Percentiles rank a stretch among this genome's conserved stretches.
phyloP scores from a whole-genome alignment of 2,888 invertebrate species.

The Cactoblastis cactorum region DNA sequence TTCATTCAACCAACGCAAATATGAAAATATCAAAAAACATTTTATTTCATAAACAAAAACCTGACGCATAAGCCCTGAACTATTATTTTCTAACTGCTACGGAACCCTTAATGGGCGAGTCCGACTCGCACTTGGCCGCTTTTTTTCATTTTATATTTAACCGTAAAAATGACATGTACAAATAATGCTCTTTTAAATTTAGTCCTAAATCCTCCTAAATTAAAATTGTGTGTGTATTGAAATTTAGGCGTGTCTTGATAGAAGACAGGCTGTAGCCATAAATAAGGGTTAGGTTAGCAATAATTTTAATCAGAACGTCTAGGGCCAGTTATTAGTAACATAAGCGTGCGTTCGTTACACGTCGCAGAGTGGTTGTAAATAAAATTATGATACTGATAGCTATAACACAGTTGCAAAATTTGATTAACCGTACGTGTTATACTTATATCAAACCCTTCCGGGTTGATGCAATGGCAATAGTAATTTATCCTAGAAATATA shows the following conservation, averaged over 20 bases:
- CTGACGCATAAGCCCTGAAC: too few species aligned
- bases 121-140: too few species aligned
- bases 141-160: too few species aligned
- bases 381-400: conserved; percentile 14
- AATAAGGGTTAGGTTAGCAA: background rate
- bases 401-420: conserved; percentile 4
- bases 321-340: conserved; percentile 13
- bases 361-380: conserved; percentile 15
- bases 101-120: too few species aligned
- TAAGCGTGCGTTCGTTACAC: conserved; percentile 3
- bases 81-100: too few species aligned
- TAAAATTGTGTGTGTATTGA: background rate
- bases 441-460: conserved; percentile 20
- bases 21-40: too few species aligned
- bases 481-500: too few species aligned
- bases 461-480: conserved; percentile 17
- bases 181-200: too few species aligned
- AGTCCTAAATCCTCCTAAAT: too few species aligned
- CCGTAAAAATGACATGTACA: too few species aligned
- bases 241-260: background rate
- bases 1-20: too few species aligned
- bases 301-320: conserved; percentile 1
- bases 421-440: conserved; percentile 20
- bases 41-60: too few species aligned
- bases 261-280: background rate